Percentiles rank a stretch among this genome's conserved stretches.
Evolutionary conservation across 2,797 vertebrate species (phyloP).

Genomic region (Phyllotis vaccarum): DNA sequence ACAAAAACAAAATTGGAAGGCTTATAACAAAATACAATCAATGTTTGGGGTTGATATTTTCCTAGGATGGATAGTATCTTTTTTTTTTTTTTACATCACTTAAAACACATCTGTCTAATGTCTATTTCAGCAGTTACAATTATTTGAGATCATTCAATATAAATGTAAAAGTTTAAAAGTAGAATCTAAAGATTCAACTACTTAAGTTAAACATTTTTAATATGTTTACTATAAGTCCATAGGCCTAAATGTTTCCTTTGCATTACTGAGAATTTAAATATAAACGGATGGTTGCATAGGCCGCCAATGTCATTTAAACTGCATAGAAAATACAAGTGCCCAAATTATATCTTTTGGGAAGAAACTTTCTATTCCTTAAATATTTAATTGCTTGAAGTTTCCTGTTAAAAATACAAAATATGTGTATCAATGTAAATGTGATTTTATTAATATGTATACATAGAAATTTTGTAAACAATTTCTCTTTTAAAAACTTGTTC

Average conservation of each 20-base stretch:
- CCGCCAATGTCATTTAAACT: background rate
- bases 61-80: background rate
- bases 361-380: constrained; percentile 18
- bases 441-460: too few species aligned
- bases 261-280: constrained; percentile 12
- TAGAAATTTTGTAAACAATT: background rate
- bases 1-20: background rate
- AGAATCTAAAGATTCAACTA: background rate
- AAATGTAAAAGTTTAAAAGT: constrained; percentile 27
- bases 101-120: background rate
- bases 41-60: constrained; percentile 12
- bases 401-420: constrained; percentile 45
- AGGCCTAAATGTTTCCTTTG: background rate
- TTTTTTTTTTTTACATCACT: background rate
- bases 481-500: background rate
- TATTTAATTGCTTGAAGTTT: constrained; percentile 25
- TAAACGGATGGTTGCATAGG: background rate
- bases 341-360: background rate
- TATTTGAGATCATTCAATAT: background rate
- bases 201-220: constrained; percentile 34
- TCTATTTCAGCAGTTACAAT: background rate
- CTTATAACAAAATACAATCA: constrained; percentile 20
- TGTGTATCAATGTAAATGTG: too few species aligned
- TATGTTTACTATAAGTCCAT: background rate
- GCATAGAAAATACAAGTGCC: background rate